Conservation (phyloP, 2,888 invertebrate genomes). For the Drosophila longiperda region DNA sequence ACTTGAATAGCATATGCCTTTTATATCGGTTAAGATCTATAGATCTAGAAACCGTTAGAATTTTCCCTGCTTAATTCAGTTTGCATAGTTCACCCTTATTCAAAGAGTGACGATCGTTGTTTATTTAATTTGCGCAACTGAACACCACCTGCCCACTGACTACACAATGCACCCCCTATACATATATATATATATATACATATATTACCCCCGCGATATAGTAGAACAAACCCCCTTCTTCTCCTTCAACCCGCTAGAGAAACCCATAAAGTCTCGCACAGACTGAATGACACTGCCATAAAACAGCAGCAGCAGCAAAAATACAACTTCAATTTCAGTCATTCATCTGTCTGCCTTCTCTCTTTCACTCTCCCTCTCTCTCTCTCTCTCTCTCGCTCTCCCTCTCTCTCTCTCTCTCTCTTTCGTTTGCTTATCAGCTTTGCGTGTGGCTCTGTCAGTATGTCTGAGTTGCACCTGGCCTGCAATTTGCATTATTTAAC, state of each 20-base stretch:
- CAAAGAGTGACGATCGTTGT: slow-evolving; percentile 16
- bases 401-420: background rate
- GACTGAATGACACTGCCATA: slow-evolving; percentile 27
- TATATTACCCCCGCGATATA: slow-evolving; percentile 36
- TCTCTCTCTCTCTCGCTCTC: background rate
- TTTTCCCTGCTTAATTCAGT: slow-evolving; percentile 1
- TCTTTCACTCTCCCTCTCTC: background rate
- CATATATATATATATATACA: background rate
- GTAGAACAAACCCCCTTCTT: background rate
- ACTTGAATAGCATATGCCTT: background rate
- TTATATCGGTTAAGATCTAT: background rate
- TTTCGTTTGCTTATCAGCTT: slow-evolving; percentile 61
- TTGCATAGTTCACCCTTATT: slow-evolving; percentile 29
- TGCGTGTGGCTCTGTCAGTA: slow-evolving; percentile 45
- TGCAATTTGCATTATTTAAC: slow-evolving; percentile 77
- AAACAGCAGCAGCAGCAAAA: slow-evolving; percentile 21
- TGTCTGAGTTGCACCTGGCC: slow-evolving; percentile 81
- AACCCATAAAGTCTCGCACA: background rate
- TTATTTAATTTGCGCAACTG: slow-evolving; percentile 26
- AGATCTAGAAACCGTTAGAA: slow-evolving; percentile 5
- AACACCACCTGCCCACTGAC: slow-evolving; percentile 47
- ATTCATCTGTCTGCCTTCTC: slow-evolving; percentile 40
- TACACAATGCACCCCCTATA: slow-evolving; percentile 16
- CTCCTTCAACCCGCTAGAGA: background rate
- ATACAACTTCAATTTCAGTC: slow-evolving; percentile 33